A percentile compares a stretch with the other conserved stretches of the same genome.
These are phyloP conservation scores for Hirtodrosophila alboralis DNA, from an alignment of 2,888 invertebrate species.

Conservation along the genomic window DNA sequence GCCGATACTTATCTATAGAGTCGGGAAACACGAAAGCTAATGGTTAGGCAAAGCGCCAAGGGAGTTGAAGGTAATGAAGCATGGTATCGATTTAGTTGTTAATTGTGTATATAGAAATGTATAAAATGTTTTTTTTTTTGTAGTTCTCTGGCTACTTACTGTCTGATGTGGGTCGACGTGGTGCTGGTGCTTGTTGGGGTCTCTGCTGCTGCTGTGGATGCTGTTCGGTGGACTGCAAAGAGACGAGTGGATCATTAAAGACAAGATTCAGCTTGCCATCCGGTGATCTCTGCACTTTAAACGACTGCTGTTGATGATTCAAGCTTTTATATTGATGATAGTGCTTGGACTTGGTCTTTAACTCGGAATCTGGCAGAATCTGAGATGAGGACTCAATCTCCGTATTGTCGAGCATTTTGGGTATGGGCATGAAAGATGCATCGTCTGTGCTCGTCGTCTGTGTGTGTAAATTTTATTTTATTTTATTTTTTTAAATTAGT, in stretches of 20 bases:
- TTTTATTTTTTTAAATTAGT: too few species aligned
- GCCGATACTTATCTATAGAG: slow-evolving; percentile 37
- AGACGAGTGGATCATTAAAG: slow-evolving; percentile 80
- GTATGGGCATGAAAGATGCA: slow-evolving; percentile 68
- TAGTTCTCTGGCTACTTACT: slow-evolving; percentile 48
- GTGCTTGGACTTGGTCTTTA: slow-evolving; percentile 43
- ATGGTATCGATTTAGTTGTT: slow-evolving; percentile 56
- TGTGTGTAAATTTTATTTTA: slow-evolving; percentile 64
- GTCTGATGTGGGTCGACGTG: slow-evolving; percentile 42
- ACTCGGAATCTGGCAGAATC: slow-evolving; percentile 20
- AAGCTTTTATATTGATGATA: slow-evolving; percentile 70
- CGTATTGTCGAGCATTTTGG: slow-evolving; percentile 45
- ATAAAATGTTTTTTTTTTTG: neutral
- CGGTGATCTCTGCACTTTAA: slow-evolving; percentile 83
- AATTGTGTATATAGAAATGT: slow-evolving; percentile 39
- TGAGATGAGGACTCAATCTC: slow-evolving; percentile 13
- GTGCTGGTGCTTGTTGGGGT: slow-evolving; percentile 19
- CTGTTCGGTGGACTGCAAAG: slow-evolving; percentile 64
- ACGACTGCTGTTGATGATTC: slow-evolving; percentile 71
- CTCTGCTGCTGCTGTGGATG: slow-evolving; percentile 19
- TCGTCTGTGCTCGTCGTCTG: slow-evolving; percentile 65
- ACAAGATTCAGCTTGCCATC: slow-evolving; percentile 82
- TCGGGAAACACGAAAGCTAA: slow-evolving; percentile 68
- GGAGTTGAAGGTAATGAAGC: slow-evolving; percentile 40
- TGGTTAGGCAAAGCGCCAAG: slow-evolving; percentile 54